A percentile compares a stretch with the other conserved stretches of the same genome.
These are phyloP conservation scores for Notiomystis cincta DNA, from an alignment of 2,113 vertebrate genomes.

Conservation along the genomic window DNA sequence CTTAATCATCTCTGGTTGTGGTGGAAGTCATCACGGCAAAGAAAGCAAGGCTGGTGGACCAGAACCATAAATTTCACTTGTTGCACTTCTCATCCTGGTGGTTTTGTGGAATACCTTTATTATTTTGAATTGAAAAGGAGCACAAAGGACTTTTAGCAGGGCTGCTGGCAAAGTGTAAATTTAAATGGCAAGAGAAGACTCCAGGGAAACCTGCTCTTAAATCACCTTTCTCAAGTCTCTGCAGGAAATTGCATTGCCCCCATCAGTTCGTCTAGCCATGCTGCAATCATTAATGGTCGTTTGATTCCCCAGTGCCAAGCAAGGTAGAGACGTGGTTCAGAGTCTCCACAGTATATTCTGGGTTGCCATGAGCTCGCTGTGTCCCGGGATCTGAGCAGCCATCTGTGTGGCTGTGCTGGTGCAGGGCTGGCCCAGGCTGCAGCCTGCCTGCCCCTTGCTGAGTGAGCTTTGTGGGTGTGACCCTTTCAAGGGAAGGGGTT, in stretches of 20 bases:
- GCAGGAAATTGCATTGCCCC: background rate
- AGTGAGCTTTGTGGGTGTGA: rapidly evolving
- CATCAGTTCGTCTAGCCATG: background rate
- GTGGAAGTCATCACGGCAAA: background rate
- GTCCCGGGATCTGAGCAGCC: background rate
- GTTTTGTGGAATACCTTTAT: background rate
- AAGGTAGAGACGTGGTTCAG: background rate
- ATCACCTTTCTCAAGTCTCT: background rate
- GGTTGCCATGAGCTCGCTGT: background rate
- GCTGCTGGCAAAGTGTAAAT: background rate
- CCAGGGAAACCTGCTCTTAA: background rate
- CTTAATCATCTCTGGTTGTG: background rate
- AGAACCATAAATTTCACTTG: background rate
- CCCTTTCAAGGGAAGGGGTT: rapidly evolving
- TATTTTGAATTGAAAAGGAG: background rate
- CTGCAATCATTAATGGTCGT: background rate
- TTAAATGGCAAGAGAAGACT: background rate
- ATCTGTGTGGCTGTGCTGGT: rapidly evolving
- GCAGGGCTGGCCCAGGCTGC: background rate
- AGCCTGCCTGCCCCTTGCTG: rapidly evolving
- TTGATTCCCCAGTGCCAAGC: background rate
- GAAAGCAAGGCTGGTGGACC: background rate
- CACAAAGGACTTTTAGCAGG: background rate
- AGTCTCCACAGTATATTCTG: background rate
- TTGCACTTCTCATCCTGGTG: background rate